Evolutionary conservation across 2,888 invertebrate species (phyloP).

Genomic region (Bombylius major): DNA sequence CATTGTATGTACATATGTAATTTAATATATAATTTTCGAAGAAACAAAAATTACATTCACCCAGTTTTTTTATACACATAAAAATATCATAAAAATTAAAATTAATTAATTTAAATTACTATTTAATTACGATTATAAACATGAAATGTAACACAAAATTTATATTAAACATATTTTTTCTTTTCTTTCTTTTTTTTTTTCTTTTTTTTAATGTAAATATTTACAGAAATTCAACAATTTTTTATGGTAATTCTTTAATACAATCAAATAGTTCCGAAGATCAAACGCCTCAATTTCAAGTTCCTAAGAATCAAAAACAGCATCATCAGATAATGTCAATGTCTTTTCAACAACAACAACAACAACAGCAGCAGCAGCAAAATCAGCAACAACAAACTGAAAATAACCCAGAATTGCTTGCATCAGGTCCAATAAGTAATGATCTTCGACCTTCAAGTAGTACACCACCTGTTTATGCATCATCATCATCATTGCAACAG

Average conservation of each 20-base stretch:
- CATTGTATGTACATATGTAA: no score
- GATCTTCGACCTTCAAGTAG: slow-evolving; percentile 1
- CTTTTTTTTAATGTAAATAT: background rate
- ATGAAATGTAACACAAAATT: no score
- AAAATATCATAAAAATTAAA: no score
- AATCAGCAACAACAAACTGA: slow-evolving; percentile 3
- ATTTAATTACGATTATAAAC: no score
- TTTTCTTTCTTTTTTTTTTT: no score
- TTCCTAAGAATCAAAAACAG: background rate
- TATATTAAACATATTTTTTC: no score
- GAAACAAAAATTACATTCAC: no score
- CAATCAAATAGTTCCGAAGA: background rate
- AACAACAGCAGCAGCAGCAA: background rate
- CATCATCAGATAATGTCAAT: slow-evolving; percentile 1
- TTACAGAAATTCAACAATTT: background rate
- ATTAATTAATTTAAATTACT: no score
- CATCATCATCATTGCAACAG: slow-evolving; percentile 21
- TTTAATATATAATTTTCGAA: no score
- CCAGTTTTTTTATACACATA: no score
- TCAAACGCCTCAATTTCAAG: background rate
- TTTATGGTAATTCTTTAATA: background rate
- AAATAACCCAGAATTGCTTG: slow-evolving; percentile 15
- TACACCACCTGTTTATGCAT: slow-evolving; percentile 12
- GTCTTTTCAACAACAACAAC: slow-evolving; percentile 5
- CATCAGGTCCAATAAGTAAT: slow-evolving; percentile 13